Conservation (phyloP, 2,888 invertebrate species). For the Tipula helvola region DNA sequence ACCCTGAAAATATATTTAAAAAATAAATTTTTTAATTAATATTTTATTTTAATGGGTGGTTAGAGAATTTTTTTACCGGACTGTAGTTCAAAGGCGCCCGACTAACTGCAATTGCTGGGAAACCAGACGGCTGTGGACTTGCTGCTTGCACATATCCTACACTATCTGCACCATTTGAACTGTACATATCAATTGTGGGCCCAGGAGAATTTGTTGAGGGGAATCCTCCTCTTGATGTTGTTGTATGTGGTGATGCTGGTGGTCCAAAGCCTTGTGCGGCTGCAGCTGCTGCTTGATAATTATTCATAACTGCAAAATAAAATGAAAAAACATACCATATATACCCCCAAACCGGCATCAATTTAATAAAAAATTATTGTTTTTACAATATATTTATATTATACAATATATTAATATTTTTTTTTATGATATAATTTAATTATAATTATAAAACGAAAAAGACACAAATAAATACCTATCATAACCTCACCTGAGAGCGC, state of each 20-base stretch:
- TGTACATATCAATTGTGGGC: constrained; percentile 86
- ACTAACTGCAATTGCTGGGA: constrained; percentile 87
- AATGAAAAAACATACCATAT: background rate
- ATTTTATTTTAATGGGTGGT: background rate
- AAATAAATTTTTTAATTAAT: background rate
- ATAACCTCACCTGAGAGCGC: constrained; percentile 76
- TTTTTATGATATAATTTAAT: background rate
- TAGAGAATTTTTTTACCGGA: constrained; percentile 49
- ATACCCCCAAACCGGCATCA: background rate
- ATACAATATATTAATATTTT: background rate
- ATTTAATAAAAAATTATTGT: background rate
- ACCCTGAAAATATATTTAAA: constrained; percentile 55
- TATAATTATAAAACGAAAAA: constrained; percentile 11
- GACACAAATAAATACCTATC: constrained; percentile 17
- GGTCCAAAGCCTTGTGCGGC: constrained; percentile 70
- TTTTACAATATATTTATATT: background rate
- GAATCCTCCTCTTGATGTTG: constrained; percentile 61
- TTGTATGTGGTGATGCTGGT: constrained; percentile 70
- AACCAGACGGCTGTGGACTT: constrained; percentile 92
- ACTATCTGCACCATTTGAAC: constrained; percentile 71
- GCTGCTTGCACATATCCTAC: constrained; percentile 94
- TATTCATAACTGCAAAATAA: constrained; percentile 76
- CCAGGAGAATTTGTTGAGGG: constrained; percentile 88
- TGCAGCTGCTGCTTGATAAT: constrained; percentile 74
- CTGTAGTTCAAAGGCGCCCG: constrained; percentile 87